phyloP scores from a whole-genome alignment of 1,140 invertebrate species.

The Schlechtendalia chinensis region DNA sequence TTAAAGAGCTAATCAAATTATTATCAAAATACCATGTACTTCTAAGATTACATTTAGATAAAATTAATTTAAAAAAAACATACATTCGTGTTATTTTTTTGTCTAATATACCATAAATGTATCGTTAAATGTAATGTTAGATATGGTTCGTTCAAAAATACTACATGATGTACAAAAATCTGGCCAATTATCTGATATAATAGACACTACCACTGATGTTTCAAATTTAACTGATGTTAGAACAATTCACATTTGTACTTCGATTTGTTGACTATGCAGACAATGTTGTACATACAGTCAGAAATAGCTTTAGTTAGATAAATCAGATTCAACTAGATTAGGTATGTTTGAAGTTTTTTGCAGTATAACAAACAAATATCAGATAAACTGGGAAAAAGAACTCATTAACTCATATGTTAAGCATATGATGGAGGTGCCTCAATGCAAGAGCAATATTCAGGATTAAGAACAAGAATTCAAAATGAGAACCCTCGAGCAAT shows the following conservation, averaged over 20 bases:
- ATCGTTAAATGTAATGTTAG: not conserved
- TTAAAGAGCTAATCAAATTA: not conserved
- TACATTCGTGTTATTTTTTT: not conserved
- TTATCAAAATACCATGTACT: not conserved
- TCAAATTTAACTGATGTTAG: conserved; percentile 6
- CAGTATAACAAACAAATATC: not conserved
- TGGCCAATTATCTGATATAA: not conserved
- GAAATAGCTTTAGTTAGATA: not conserved
- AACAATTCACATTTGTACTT: not conserved
- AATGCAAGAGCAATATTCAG: not conserved
- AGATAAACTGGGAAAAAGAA: not conserved
- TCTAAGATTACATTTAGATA: not conserved
- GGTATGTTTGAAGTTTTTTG: not conserved
- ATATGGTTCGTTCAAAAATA: not conserved
- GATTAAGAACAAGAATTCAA: not conserved
- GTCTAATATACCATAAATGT: not conserved
- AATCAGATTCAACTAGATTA: not conserved
- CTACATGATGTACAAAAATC: not conserved
- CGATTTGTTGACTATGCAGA: not conserved
- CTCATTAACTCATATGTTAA: too few relatives aligned
- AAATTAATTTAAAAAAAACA: not conserved
- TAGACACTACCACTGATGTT: not conserved
- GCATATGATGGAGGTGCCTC: not conserved
- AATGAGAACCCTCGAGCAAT: not conserved
- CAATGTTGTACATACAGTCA: too few relatives aligned